Evolutionary conservation across 2,888 invertebrate genomes (phyloP), one percentile per base, ranked within the genome.

Genomic region (Xestia xanthographa): DNA sequence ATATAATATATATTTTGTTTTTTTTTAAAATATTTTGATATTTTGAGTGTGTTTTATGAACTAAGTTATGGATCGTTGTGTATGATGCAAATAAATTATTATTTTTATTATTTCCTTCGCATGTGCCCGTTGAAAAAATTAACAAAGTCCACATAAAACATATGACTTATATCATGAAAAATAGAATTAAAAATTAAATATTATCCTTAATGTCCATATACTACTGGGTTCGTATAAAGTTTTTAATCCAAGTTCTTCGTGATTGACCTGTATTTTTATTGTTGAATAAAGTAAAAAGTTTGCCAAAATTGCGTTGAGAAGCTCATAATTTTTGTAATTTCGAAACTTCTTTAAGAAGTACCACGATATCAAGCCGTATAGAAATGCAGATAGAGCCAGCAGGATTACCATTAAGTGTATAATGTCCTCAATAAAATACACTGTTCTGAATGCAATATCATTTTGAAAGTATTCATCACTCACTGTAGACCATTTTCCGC

Each of bases 51-150:
- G n/a, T n/a, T n/a, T n/a, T n/a, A n/a, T n/a, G n/a, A n/a, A n/a
- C n/a, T n/a, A n/a, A n/a, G n/a, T n/a, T n/a, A n/a, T n/a, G n/a
- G n/a, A n/a, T n/a, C n/a, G n/a, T n/a, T n/a, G n/a, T n/a, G n/a
- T n/a, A n/a, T n/a, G n/a, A n/a, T n/a, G n/a, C n/a, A n/a, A n/a
- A n/a, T n/a, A n/a, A n/a, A n/a, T n/a, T n/a, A n/a, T n/a, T n/a
- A n/a, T n/a, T n/a, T n/a, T n/a, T n/a, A n/a, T n/a, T n/a, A n/a
- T n/a, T n/a, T n/a, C n/a, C 26, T 73, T 45, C 45, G 34, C 2
- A 74, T 74, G 74, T 74, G 6, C 5, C 26, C 74, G 58, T 73
- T 45, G 26, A 73, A 73, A 17, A 73, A 75, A 22, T 74, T 74
- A 22, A 74, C 75, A 38, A 74, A 58, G 2, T 74, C 45, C 0